A percentile compares a stretch with the other conserved stretches of the same genome.
These are phyloP conservation scores for Dendroctonus ponderosae DNA, from an alignment of 1,140 invertebrate species.

Conservation along the genomic window DNA sequence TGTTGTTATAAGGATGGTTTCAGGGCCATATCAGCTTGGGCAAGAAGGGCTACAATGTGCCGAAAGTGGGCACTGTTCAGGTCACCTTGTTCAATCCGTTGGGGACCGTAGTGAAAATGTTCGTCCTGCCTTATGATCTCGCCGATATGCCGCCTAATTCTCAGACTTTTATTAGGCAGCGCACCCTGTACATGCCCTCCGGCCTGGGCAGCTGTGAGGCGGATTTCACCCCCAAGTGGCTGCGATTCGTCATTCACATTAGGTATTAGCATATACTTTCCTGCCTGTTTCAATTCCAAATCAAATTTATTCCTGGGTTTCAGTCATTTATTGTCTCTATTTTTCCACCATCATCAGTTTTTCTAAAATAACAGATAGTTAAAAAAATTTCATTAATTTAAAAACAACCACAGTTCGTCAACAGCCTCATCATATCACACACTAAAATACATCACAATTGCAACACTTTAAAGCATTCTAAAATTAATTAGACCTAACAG, in stretches of 20 bases:
- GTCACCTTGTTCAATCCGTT: constrained; percentile 95
- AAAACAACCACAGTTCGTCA: too few species aligned
- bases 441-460: too few species aligned
- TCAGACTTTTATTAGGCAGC: constrained; percentile 91
- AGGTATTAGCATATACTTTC: constrained; percentile 71
- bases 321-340: too few species aligned
- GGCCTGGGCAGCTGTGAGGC: constrained; percentile 48
- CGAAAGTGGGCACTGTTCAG: constrained; percentile 89
- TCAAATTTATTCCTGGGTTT: too few species aligned
- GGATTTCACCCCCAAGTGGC: constrained; percentile 55
- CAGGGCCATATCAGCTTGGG: constrained; percentile 92
- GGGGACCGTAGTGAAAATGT: constrained; percentile 96
- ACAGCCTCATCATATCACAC: too few species aligned
- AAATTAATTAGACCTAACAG: too few species aligned
- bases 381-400: too few species aligned
- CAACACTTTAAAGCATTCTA: too few species aligned
- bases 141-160: constrained; percentile 88
- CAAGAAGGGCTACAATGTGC: constrained; percentile 86
- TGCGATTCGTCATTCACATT: constrained; percentile 93
- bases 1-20: too few species aligned
- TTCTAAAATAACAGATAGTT: too few species aligned
- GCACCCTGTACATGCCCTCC: constrained; percentile 80
- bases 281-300: too few species aligned
- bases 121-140: constrained; percentile 93
- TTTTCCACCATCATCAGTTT: too few species aligned